Base-by-base conservation (phyloP, 2,797 vertebrate genomes). In the Clarias laeviceps region DNA sequence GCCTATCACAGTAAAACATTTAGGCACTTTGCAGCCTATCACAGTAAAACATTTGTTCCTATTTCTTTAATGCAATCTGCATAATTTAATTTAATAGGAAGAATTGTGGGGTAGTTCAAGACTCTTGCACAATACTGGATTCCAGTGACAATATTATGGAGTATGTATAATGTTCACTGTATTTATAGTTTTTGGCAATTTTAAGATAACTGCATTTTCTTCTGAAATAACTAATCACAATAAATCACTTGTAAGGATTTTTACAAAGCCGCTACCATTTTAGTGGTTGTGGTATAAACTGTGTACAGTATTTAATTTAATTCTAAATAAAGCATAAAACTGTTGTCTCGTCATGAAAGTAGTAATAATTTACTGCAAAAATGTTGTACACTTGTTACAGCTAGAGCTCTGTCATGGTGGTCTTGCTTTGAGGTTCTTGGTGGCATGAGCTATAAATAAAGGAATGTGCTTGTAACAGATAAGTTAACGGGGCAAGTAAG, bases 401-500 rank as follows among this genome's bases (percentile, higher is more conserved):
- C 24, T 59, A 34, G 5, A 83, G 57, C 2, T 68, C 74, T 80
- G 40, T 18, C 45, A 29, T 27, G 29, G 57, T 79, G 57, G 59
- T 57, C 9, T 24, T 66, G 14, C 57, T 27, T 69, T 70, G 32
- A 64, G 64, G 54, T 79, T 80, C 40, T 20, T 56, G 34, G 59
- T 80, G 76, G 40, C 61, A 24, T 74, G 5, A 81, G 45, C 50
- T 45, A 66, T 61, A 76, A 87, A 87, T 83, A 87, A 80, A 80
- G 22, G 40, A 80, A 83, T 9, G 62, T 64, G 29, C 50, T 86
- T 56, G 37, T 56, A 72, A 77, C n/a, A 45, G 69, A 77, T 72
- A 80, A 56, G 54, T 59, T 77, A 59, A 29, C 27, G 54, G 73
- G 18, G 7, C 14, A 32, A 59, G 74, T 59, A 77, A 22, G 8